phyloP scores from a whole-genome alignment of 2,797 vertebrate genomes.

The Enteromius anoplus region DNA sequence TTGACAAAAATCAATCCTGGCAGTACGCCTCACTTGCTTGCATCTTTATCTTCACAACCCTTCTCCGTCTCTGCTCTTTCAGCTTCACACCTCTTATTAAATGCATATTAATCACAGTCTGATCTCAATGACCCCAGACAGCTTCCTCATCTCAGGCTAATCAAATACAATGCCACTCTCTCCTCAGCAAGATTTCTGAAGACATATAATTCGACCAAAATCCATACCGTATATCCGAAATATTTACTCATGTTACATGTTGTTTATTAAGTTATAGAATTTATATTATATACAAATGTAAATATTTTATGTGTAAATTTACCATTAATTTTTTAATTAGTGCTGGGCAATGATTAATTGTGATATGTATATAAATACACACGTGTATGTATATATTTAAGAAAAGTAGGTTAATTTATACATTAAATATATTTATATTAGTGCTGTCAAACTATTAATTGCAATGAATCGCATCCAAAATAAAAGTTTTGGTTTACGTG shows the following conservation, averaged over 20 bases:
- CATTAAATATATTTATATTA: too few relatives aligned
- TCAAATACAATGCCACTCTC: not conserved
- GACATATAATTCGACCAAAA: not conserved
- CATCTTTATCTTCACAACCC: not conserved
- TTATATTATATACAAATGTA: not conserved
- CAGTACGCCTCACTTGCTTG: not conserved
- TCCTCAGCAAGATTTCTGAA: not conserved
- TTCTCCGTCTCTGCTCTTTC: not conserved
- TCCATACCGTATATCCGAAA: not conserved
- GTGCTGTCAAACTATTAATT: too few relatives aligned
- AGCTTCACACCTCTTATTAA: conserved; percentile 1
- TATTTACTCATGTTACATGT: not conserved
- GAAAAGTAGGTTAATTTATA: too few relatives aligned
- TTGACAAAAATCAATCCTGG: conserved; percentile 14
- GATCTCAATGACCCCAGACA: not conserved
- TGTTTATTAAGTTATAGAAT: not conserved
- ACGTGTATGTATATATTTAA: too few relatives aligned
- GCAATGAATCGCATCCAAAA: too few relatives aligned
- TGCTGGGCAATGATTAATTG: too few relatives aligned
- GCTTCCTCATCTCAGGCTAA: conserved; percentile 8
- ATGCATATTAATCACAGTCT: conserved; percentile 24
- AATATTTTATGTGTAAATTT: not conserved
- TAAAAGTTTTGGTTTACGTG: too few relatives aligned
- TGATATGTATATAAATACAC: too few relatives aligned
- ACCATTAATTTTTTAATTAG: not conserved